These are phyloP conservation scores for Diloba caeruleocephala DNA, from an alignment of 2,888 invertebrate genomes.

Conservation along the genomic window DNA sequence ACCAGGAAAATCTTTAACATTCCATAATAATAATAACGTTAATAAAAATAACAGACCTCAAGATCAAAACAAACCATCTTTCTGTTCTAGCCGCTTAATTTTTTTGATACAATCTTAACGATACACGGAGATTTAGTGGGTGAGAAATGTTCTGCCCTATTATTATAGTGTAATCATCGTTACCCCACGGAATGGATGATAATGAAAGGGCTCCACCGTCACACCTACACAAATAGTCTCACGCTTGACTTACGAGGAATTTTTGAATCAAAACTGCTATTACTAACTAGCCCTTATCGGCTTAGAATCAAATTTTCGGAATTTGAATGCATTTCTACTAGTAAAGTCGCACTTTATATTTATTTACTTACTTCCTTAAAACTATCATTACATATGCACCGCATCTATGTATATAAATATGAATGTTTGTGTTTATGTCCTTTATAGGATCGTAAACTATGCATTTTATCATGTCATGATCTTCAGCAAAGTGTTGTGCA, in stretches of 20 bases:
- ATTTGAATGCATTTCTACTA: slow-evolving; percentile 19
- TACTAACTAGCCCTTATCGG: slow-evolving; percentile 8
- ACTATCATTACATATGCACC: no score
- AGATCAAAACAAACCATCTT: slow-evolving; percentile 39
- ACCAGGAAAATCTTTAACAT: no score
- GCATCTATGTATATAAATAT: no score
- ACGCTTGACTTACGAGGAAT: slow-evolving; percentile 50
- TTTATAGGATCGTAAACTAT: no score
- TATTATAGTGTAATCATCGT: slow-evolving; percentile 74
- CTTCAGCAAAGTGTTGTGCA: no score
- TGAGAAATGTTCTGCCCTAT: slow-evolving; percentile 68
- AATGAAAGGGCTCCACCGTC: slow-evolving; percentile 66
- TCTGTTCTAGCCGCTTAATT: slow-evolving; percentile 22
- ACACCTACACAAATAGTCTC: slow-evolving; percentile 68
- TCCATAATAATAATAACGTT: slow-evolving; percentile 30
- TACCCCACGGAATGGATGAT: slow-evolving; percentile 59
- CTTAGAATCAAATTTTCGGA: slow-evolving; percentile 16
- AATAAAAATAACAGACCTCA: slow-evolving; percentile 23
- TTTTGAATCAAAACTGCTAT: slow-evolving; percentile 35
- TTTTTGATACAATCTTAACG: slow-evolving; percentile 44
- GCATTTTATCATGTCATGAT: no score
- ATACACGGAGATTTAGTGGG: slow-evolving; percentile 64
- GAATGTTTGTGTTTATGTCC: no score
- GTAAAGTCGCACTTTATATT: background rate
- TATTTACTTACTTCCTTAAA: no score